Evolutionary conservation across 2,888 invertebrate genomes (phyloP), one percentile per base, ranked within the genome.

Genomic region (Sinotaia quadrata): DNA sequence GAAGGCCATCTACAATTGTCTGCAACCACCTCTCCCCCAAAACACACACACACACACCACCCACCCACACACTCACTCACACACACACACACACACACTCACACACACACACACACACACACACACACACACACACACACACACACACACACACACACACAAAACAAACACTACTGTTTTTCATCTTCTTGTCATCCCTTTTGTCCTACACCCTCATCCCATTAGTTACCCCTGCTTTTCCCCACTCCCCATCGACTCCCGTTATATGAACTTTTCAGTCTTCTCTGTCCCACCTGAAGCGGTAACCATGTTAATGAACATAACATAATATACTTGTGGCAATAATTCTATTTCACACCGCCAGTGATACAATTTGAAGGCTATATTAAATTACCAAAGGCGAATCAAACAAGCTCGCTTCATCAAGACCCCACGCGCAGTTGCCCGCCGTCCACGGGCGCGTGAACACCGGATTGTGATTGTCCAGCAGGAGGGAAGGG

Each of bases 241-340:
- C 24, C 34, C 18, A 5, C 34, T 27, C 49, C 49, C 34, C 21
- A 24, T 18, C 24, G 34, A 15, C 44, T 27, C 24, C 31, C 27
- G 8, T 21, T 21, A n/a, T 12, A 7, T 37, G 7, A 5, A 15
- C 37, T 31, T 8, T 33, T 18, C 27, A 8, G n/a, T 15, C 2
- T 29, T 31, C 31, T 36, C 15, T 7, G 12, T 44, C 3, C 36
- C 51, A 65, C 56, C 65, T 65, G 65, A n/a, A 37, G 56, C 41
- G 10, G 63, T 49, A 65, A 52, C 56, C 54, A 56, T 54, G 65
- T 65, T 69, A 69, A 69, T 69, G 69, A 69, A 60, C 58, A 65
- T 69, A 69, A 69, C 66, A 65, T 63, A 60, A 69, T 69, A 69
- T 69, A 69, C 69, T 69, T 69, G 69, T 66, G 58, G 49, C 65